These are phyloP conservation scores for Simalia tracyae DNA, from an alignment of 2,797 vertebrate species.

Conservation along the genomic window DNA sequence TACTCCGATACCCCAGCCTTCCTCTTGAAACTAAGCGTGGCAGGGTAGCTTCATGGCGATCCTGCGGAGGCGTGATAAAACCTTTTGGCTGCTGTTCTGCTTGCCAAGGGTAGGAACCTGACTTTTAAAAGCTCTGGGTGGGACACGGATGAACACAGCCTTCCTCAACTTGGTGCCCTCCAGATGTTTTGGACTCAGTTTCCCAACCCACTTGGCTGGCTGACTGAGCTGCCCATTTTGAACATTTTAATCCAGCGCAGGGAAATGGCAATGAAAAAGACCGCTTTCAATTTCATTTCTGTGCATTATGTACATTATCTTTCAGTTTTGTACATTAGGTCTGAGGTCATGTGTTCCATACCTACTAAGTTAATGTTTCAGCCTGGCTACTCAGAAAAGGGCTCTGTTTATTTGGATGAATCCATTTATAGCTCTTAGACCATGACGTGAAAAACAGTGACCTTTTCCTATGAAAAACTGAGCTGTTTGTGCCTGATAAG, in stretches of 20 bases:
- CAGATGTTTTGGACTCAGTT: not conserved
- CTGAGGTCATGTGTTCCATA: too few relatives aligned
- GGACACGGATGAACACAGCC: not conserved
- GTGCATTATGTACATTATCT: too few relatives aligned
- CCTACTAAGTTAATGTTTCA: not conserved
- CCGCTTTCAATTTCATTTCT: not conserved
- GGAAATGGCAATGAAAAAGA: not conserved
- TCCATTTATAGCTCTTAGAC: not conserved
- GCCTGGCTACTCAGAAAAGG: not conserved
- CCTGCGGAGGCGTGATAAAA: not conserved
- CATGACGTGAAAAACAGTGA: not conserved
- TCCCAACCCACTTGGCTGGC: not conserved
- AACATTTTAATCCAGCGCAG: not conserved
- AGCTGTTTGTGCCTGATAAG: not conserved
- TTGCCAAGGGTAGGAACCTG: not conserved
- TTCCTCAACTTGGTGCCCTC: not conserved
- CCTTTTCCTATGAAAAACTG: not conserved
- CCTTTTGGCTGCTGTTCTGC: not conserved
- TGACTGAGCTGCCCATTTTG: not conserved
- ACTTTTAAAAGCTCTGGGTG: not conserved
- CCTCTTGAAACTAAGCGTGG: not conserved
- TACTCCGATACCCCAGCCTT: not conserved
- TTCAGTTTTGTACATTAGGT: not conserved
- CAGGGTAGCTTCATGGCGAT: not conserved
- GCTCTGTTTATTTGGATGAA: not conserved